Base-by-base conservation (phyloP, 1,140 invertebrate genomes). In the Neelides sp. region DNA sequence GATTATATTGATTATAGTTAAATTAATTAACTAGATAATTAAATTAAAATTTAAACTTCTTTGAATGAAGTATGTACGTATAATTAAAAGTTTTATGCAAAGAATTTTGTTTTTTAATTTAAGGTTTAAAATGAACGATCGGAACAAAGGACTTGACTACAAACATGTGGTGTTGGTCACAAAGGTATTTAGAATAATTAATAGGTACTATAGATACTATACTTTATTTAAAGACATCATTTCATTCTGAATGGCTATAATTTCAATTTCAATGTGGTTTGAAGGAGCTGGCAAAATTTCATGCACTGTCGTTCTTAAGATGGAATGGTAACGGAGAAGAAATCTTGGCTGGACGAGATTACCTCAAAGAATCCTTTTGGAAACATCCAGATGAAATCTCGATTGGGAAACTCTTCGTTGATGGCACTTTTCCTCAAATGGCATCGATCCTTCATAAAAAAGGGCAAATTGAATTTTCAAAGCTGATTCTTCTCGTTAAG, bases 281-380 rank as follows among this genome's bases (percentile, higher is more conserved):
- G 4, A 15, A 50, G 48, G 42, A 50, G 39, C 34, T 55, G 8
- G 53, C 53, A 1, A 44, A 50, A 17, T 50, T 55, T 32, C 53
- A 55, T 23, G 47, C 47, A 15, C 8, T 48, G 1, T 55, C 53
- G 4, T 55, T 45, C 36, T 12, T 46, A n/a, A 22, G 34, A 40
- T 55, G 35, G 15, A 34, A 46, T 1, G 53, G 53, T 23, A 27
- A 55, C 17, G 48, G 53, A 1, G 3, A 19, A n/a, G 34, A 7
- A 39, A 50, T 55, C 8, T 2, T 55, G 1, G 19, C 17, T 12
- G 15, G 50, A 12, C 50, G 26, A 34, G 41, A 47, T 2, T 32
- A 26, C n/a, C 32, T 55, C 7, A 28, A n/a, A 12, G 53, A 55
- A n/a, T 26, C 37, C 4, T 15, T 48, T 12, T 54, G 45, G 45